Evolutionary conservation across 1,140 invertebrate species (phyloP).

Genomic region (Philotrypesis tridentata): DNA sequence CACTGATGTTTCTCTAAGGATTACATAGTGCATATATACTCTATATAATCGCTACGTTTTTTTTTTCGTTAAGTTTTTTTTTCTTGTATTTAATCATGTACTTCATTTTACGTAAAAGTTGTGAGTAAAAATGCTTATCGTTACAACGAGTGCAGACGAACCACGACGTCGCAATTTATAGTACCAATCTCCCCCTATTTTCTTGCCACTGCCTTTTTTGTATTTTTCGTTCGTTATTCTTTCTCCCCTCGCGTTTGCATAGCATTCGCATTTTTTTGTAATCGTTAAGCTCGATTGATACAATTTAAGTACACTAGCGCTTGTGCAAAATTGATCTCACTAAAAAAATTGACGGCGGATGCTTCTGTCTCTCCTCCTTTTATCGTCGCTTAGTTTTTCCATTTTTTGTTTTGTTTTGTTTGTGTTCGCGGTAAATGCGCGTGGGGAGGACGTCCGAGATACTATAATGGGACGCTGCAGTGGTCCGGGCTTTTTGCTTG

Average conservation of each 20-base stretch:
- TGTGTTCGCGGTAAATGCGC: background rate
- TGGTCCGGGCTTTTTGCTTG: background rate
- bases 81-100: conserved; percentile 61
- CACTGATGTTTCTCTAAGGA: conserved; percentile 67
- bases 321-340: conserved; percentile 29
- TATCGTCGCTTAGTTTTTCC: background rate
- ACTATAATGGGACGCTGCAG: background rate
- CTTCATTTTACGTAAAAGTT: conserved; percentile 67
- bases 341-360: conserved; percentile 22
- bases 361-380: background rate
- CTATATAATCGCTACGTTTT: conserved; percentile 29
- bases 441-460: background rate
- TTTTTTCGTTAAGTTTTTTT: conserved; percentile 26
- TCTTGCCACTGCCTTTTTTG: conserved; percentile 20
- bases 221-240: conserved; percentile 26
- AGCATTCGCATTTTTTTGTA: conserved; percentile 38
- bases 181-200: conserved; percentile 26
- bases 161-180: conserved; percentile 56
- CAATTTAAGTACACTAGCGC: conserved; percentile 19
- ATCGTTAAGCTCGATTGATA: conserved; percentile 33
- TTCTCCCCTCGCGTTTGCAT: conserved; percentile 22
- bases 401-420: background rate
- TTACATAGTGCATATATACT: conserved; percentile 55
- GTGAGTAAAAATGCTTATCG: conserved; percentile 70
- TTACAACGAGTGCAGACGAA: conserved; percentile 65